These are phyloP conservation scores for Conger conger DNA, from an alignment of 2,113 vertebrate genomes.

Conservation along the genomic window DNA sequence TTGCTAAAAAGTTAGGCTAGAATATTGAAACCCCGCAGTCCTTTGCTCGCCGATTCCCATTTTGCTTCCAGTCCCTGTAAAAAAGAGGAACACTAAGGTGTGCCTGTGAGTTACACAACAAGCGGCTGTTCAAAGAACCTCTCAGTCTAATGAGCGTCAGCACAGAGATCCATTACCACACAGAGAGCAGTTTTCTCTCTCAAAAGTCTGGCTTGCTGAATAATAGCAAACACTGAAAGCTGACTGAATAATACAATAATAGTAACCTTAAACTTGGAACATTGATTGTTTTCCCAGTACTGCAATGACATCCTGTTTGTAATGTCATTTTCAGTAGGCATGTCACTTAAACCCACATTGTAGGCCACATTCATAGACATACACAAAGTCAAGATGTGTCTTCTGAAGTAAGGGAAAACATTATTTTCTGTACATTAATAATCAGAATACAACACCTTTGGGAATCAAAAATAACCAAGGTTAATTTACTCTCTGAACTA, in stretches of 20 bases:
- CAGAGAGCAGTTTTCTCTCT: not conserved
- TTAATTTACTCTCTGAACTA: too few relatives aligned
- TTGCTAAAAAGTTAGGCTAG: too few relatives aligned
- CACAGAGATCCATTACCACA: not conserved
- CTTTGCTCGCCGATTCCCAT: too few relatives aligned
- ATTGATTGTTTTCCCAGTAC: not conserved
- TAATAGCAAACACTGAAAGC: not conserved
- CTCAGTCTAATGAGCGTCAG: not conserved
- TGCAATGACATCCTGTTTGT: not conserved
- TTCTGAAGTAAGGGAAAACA: not conserved
- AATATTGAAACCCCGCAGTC: too few relatives aligned
- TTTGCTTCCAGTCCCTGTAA: too few relatives aligned
- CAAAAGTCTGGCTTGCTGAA: not conserved
- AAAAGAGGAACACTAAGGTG: not conserved
- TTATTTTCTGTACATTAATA: too few relatives aligned
- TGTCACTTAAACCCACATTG: not conserved
- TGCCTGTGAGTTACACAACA: not conserved
- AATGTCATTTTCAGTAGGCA: not conserved
- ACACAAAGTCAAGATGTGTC: too few relatives aligned
- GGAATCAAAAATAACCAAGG: too few relatives aligned
- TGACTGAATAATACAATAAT: not conserved
- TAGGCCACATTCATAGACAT: too few relatives aligned
- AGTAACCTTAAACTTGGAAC: not conserved
- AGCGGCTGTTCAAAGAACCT: not conserved
- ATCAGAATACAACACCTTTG: too few relatives aligned